These are phyloP conservation scores for Zaprionus taronus DNA, from an alignment of 1,140 invertebrate species.

Conservation along the genomic window DNA sequence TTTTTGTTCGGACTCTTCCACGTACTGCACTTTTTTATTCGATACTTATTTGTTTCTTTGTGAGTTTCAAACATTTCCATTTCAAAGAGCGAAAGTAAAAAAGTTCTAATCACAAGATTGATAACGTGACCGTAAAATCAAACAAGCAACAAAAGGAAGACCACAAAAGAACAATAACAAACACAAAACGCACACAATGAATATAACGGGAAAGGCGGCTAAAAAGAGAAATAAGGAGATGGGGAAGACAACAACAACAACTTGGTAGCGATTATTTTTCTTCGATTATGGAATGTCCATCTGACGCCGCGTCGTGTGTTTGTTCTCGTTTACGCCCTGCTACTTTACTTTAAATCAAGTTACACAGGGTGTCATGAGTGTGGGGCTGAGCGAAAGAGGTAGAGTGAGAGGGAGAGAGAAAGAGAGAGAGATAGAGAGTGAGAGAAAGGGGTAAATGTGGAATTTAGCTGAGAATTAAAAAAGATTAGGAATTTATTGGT, in stretches of 20 bases:
- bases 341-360: background rate
- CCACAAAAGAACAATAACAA: constrained; percentile 29
- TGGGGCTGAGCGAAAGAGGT: background rate
- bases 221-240: background rate
- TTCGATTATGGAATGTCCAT: constrained; percentile 42
- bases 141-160: constrained; percentile 27
- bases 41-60: constrained; percentile 4
- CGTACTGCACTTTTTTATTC: background rate
- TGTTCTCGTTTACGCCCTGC: background rate
- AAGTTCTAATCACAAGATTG: constrained; percentile 42
- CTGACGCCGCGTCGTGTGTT: constrained; percentile 10
- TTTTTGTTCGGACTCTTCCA: background rate
- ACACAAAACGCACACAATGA: constrained; percentile 5
- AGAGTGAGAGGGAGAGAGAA: background rate
- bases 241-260: constrained; percentile 1
- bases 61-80: constrained; percentile 21
- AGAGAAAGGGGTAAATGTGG: background rate
- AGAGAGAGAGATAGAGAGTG: background rate
- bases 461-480: constrained; percentile 45
- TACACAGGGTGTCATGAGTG: background rate
- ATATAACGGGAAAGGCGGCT: background rate
- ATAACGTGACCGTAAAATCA: constrained; percentile 31
- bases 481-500: constrained; percentile 35
- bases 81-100: constrained; percentile 34
- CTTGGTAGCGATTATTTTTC: constrained; percentile 36